These are phyloP conservation scores for Vireo griseus DNA, from an alignment of 2,797 vertebrate species.

Conservation along the genomic window DNA sequence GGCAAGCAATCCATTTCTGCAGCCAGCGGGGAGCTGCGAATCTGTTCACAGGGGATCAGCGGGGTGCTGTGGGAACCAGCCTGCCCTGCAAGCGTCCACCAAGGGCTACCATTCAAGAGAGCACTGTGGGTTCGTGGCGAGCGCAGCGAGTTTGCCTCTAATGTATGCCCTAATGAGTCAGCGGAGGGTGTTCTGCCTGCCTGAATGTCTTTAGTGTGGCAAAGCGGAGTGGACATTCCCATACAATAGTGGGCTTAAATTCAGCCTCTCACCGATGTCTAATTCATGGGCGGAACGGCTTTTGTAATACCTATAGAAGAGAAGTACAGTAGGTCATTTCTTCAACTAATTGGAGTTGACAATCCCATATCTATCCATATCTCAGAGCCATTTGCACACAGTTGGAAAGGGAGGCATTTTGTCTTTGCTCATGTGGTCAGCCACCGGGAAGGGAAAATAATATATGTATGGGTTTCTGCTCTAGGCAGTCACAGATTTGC, in stretches of 20 bases:
- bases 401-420: neutral
- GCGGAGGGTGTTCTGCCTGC: constrained; percentile 55
- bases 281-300: constrained; percentile 46
- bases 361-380: constrained; percentile 35
- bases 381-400: neutral
- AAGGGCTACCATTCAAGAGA: constrained; percentile 60
- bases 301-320: constrained; percentile 52
- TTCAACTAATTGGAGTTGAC: constrained; percentile 27
- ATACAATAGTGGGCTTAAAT: constrained; percentile 61
- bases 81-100: constrained; percentile 45
- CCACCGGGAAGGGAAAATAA: neutral
- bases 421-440: neutral
- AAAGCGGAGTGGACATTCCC: constrained; percentile 55
- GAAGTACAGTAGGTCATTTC: constrained; percentile 40
- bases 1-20: constrained; percentile 59
- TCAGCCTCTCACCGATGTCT: constrained; percentile 48
- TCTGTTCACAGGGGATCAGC: constrained; percentile 70
- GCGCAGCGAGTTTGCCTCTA: constrained; percentile 43
- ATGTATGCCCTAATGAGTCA: constrained; percentile 59
- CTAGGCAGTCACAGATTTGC: neutral
- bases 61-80: constrained; percentile 69
- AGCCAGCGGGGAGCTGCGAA: constrained; percentile 63
- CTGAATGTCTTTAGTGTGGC: constrained; percentile 48
- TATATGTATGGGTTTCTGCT: neutral
- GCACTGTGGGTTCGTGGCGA: constrained; percentile 28